These are phyloP conservation scores for Lysandra coridon DNA, from an alignment of 2,888 invertebrate genomes.

Conservation along the genomic window DNA sequence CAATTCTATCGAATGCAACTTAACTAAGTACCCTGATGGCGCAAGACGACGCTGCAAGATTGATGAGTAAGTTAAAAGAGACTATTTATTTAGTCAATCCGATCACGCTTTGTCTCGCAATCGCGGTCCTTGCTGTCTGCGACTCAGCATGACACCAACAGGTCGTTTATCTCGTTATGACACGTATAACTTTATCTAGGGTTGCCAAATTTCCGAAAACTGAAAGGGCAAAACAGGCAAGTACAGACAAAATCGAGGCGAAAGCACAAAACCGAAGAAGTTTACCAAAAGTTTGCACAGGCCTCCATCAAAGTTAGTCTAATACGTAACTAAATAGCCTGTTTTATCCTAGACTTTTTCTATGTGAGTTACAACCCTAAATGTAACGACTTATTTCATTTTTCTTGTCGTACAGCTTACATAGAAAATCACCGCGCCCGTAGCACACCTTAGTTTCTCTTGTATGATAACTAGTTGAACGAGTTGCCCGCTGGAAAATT, in stretches of 20 bases:
- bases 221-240: not conserved
- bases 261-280: not conserved
- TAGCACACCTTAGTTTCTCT: conserved; percentile 23
- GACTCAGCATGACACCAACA: conserved; percentile 45
- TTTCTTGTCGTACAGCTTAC: conserved; percentile 21
- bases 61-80: conserved; percentile 70
- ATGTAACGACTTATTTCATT: conserved; percentile 10
- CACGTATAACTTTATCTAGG: conserved; percentile 9
- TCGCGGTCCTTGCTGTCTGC: conserved; percentile 58
- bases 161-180: conserved; percentile 27
- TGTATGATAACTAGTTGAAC: conserved; percentile 17
- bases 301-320: not conserved
- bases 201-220: not conserved
- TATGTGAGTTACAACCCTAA: not conserved
- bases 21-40: conserved; percentile 46
- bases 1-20: not conserved
- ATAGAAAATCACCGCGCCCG: conserved; percentile 20
- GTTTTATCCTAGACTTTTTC: not conserved
- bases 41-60: conserved; percentile 71
- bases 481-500: conserved; percentile 2
- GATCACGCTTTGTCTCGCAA: conserved; percentile 74
- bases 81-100: conserved; percentile 76
- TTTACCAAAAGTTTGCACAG: not conserved
- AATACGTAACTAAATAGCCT: not conserved
- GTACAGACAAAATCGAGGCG: not conserved